Evolutionary conservation across 2,888 invertebrate genomes (phyloP).

Genomic region (Ophonus ardosiacus): DNA sequence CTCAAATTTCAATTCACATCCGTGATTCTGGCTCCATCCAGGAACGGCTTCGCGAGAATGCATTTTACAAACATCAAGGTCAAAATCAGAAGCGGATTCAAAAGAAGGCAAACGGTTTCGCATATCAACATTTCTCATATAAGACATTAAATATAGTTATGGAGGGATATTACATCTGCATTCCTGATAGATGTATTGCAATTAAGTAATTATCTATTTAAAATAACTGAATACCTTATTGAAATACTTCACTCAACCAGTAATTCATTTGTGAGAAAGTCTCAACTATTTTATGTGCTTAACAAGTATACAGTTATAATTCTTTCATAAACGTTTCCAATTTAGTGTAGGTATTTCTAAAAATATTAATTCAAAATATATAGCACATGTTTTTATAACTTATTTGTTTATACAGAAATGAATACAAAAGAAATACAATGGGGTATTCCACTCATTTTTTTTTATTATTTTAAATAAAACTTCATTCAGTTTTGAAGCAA

Average conservation of each 20-base stretch:
- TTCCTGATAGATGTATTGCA: not conserved
- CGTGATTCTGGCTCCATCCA: slow-evolving; percentile 23
- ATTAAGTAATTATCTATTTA: not conserved
- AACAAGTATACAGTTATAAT: not conserved
- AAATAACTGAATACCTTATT: not conserved
- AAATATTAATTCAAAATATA: too few species aligned
- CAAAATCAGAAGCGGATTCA: not conserved
- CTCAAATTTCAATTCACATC: slow-evolving; percentile 55
- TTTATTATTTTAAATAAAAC: too few species aligned
- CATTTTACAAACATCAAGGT: not conserved
- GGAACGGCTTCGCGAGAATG: not conserved
- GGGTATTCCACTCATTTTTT: too few species aligned
- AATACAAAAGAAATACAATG: too few species aligned
- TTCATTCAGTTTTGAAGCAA: too few species aligned
- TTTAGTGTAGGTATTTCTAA: too few species aligned
- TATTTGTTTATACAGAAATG: too few species aligned
- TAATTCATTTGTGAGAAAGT: not conserved
- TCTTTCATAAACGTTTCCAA: too few species aligned
- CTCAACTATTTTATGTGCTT: not conserved
- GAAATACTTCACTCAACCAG: not conserved
- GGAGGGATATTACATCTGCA: not conserved
- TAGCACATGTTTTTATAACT: too few species aligned
- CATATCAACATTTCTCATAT: not conserved
- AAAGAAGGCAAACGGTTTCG: not conserved
- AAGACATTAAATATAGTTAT: not conserved